Base-by-base conservation (phyloP, 2,113 vertebrate genomes). In the Cyphomyrus plagiostoma region DNA sequence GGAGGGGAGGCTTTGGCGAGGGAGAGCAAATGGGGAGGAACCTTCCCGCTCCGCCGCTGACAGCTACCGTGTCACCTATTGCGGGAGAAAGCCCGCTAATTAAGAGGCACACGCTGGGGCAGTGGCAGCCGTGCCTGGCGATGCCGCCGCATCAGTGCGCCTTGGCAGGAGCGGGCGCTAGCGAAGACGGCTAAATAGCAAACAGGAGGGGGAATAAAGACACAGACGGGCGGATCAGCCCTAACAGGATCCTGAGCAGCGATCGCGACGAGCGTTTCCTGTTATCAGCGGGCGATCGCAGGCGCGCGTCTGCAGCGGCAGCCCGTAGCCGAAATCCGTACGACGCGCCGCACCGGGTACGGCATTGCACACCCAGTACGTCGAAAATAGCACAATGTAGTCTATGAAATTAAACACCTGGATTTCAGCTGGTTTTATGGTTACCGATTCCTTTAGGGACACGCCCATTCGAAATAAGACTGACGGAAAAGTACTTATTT, bases 51-150 rank as follows among this genome's bases (percentile, higher is more conserved):
- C 89, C 50, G 89, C 88, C 80, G 80, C 56, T 91, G 91, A 92
- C 91, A 92, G 91, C 86, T 91, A 91, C 87, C 89, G 90, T 91
- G 92, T 91, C 92, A 91, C 89, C 91, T 87, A 89, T 88, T 89
- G 86, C 89, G 84, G 91, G 88, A 80, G 74, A 87, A 83, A 91
- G 87, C 70, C 89, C 58, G 56, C 88, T 92, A 91, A 92, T 92
- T 91, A 92, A 92, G 92, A 91, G 88, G 58, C 45, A 62, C 86
- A 82, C 88, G 89, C 90, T 87, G 86, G 74, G 88, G 42, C 56
- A 82, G 56, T 87, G 88, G 82, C 89, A 87, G 30, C 87, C 87
- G 90, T 50, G 89, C 53, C 89, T 90, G 87, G 66, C 84, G 62
- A 84, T 74, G 70, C 7, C 30, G 42, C 74, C 45, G 84, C 66